These are phyloP conservation scores for Trogon surrucura DNA, from an alignment of 2,113 vertebrate genomes.

Conservation along the genomic window DNA sequence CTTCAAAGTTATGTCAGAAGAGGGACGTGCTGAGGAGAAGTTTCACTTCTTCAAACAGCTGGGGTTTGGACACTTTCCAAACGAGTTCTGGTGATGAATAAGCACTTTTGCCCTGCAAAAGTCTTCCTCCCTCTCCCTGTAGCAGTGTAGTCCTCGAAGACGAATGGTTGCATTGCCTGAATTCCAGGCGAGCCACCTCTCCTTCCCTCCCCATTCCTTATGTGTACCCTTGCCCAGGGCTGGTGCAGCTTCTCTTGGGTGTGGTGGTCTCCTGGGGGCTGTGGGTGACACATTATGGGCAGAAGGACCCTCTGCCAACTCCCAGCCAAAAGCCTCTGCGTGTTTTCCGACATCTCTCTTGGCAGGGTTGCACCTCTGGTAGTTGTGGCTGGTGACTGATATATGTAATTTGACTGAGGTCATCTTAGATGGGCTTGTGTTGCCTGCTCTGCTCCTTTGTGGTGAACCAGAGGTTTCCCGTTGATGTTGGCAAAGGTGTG, in stretches of 20 bases:
- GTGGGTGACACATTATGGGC: accelerated
- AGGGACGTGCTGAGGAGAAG: neutral
- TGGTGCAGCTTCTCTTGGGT: neutral
- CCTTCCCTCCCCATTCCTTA: neutral
- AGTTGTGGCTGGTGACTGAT: too few relatives aligned
- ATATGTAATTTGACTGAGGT: neutral
- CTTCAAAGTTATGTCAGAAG: neutral
- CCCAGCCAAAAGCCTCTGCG: neutral
- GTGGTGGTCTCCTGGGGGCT: neutral
- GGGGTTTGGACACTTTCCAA: neutral
- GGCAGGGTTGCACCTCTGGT: neutral
- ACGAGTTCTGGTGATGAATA: conserved; percentile 45
- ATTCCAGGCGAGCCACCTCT: neutral
- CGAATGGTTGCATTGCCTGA: neutral
- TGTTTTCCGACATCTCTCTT: neutral
- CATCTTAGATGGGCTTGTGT: neutral
- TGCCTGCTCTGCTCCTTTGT: neutral
- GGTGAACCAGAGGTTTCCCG: neutral
- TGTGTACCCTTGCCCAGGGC: accelerated
- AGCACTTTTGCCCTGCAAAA: conserved; percentile 22
- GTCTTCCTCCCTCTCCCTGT: neutral
- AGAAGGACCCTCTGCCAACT: neutral
- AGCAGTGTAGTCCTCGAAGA: neutral
- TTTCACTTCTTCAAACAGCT: neutral
- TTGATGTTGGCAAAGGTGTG: accelerated